phyloP scores from a whole-genome alignment of 2,113 vertebrate genomes.

The Pyrgilauda ruficollis region DNA sequence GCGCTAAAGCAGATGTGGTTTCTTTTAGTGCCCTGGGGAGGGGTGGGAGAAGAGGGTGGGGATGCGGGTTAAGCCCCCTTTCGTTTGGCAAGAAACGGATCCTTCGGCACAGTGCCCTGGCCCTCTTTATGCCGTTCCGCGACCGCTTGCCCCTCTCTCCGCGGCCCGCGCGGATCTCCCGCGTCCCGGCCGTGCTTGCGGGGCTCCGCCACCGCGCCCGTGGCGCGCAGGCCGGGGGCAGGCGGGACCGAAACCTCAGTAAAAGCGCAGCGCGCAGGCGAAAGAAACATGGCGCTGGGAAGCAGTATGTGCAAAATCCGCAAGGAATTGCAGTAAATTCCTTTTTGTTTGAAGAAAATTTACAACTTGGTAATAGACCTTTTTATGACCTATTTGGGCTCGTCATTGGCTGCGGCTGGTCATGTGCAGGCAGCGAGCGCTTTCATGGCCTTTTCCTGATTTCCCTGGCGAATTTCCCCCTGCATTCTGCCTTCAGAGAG shows the following conservation, averaged over 20 bases:
- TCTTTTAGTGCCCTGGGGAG: neutral
- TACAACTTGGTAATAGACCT: conserved; percentile 98
- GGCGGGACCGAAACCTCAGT: neutral
- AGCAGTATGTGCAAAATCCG: conserved; percentile 87
- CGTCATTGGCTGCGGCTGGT: conserved; percentile 98
- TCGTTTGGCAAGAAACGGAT: neutral
- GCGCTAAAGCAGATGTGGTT: conserved; percentile 8
- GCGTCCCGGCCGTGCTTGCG: neutral
- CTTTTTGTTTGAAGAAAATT: conserved; percentile 99
- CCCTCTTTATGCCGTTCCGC: neutral
- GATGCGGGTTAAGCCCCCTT: neutral
- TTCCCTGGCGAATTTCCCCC: conserved; percentile 86
- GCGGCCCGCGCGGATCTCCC: neutral
- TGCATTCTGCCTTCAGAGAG: conserved; percentile 89
- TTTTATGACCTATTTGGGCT: conserved; percentile 97
- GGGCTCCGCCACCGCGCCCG: neutral
- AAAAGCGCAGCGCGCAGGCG: conserved; percentile 26
- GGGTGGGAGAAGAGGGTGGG: too few relatives aligned
- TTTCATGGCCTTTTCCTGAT: conserved; percentile 95
- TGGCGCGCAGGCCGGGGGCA: neutral
- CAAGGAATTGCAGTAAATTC: conserved; percentile 96
- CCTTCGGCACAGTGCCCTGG: neutral
- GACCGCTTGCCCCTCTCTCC: neutral
- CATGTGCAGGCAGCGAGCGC: conserved; percentile 95
- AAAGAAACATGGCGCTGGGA: conserved; percentile 80